Base-by-base conservation (phyloP, 2,113 vertebrate genomes). In the Chaetodon auriga region DNA sequence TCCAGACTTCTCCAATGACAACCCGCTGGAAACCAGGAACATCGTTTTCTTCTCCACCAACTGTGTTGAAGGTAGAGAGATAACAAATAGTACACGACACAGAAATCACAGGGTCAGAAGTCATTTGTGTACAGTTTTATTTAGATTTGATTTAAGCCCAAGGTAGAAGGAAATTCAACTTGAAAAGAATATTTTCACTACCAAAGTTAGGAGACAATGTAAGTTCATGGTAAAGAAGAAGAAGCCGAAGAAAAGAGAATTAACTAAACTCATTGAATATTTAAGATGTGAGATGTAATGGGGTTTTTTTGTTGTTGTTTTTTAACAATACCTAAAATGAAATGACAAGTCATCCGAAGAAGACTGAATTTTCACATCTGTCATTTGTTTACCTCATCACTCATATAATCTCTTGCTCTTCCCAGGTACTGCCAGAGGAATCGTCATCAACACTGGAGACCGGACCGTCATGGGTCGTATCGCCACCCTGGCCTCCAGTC, bases 41-140 rank as follows among this genome's bases (percentile, higher is more conserved):
- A 98, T 99, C 79, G 95, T 87, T 51, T 99, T 99, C 95, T 99
- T 99, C 93, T 98, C 97, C 21, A 99, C 98, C 90, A 99, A 99
- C 94, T 99, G 97, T 4, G 96, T 99, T 58, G 98, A 99, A 96
- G 98, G 98, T 99, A 93, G 53, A 49, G 9, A 49, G 35, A 10
- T 61, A 51, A 57, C 19, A 12, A 11, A 16, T 14, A 2, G 8
- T 36, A 12, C 8, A 54, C 30, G 15, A 19, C 4, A 10, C 4
- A 38, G 43, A 53, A 38, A 73, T 53, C 7, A 54, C 30, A 12
- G 11, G 0, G 45, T 25, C 10, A 30, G 30, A 35, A 53, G 21
- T 4, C 0, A 6, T 54, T 18, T 14, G 1, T 53, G n/a, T 48
- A 46, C 5, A 58, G 2, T 21, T 38, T 65, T 75, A 46, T 61